Percentiles rank a stretch among this genome's conserved stretches.
Conservation (phyloP, 2,113 vertebrate species). For the Paralichthys olivaceus region DNA sequence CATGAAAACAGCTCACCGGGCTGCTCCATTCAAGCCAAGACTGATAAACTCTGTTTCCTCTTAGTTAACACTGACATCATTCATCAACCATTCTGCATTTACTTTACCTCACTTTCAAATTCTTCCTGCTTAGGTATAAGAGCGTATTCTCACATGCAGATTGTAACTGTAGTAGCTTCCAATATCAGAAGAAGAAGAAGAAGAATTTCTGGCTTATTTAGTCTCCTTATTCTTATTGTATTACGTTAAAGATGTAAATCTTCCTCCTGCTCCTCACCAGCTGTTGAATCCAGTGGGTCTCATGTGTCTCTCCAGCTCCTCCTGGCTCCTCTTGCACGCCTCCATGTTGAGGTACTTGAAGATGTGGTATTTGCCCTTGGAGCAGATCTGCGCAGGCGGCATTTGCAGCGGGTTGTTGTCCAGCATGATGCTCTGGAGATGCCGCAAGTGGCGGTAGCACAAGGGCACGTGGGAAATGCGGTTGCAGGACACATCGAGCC, state of each 20-base stretch:
- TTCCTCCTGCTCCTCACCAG: constrained; percentile 80
- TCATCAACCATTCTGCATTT: neutral
- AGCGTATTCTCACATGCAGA: neutral
- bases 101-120: neutral
- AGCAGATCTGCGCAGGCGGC: constrained; percentile 90
- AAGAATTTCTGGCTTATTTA: too few relatives aligned
- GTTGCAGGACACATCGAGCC: constrained; percentile 93
- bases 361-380: constrained; percentile 92
- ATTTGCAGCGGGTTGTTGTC: constrained; percentile 92
- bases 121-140: neutral
- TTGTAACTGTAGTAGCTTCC: neutral
- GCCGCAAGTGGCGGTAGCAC: constrained; percentile 89
- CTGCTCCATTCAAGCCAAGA: constrained; percentile 4
- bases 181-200: too few relatives aligned
- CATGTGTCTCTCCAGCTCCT: constrained; percentile 83
- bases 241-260: too few relatives aligned
- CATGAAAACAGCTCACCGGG: neutral
- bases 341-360: constrained; percentile 92
- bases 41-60: constrained; percentile 23
- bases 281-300: constrained; percentile 86
- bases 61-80: neutral
- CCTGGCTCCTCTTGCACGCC: constrained; percentile 83
- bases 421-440: constrained; percentile 88
- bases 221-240: too few relatives aligned
- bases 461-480: constrained; percentile 87